These are phyloP conservation scores for Arvicola amphibius DNA, from an alignment of 2,797 vertebrate genomes.

Conservation along the genomic window DNA sequence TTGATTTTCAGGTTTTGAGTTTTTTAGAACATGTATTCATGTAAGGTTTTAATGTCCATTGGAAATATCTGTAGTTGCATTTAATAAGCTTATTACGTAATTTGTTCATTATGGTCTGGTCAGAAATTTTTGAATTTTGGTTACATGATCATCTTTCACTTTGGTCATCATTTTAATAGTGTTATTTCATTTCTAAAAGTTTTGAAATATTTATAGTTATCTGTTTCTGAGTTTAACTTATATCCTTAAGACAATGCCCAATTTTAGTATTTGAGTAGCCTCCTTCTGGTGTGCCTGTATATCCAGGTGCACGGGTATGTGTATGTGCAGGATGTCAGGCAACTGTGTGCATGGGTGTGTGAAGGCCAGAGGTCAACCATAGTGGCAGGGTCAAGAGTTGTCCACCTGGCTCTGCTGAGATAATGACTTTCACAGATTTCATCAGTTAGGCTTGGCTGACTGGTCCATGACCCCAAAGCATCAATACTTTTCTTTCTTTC, in stretches of 20 bases:
- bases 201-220: not conserved
- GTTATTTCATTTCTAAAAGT: slow-evolving; percentile 30
- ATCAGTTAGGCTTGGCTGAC: not conserved
- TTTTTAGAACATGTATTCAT: not conserved
- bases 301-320: no score
- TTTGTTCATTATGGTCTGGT: not conserved
- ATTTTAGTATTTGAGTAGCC: slow-evolving; percentile 11
- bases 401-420: not conserved
- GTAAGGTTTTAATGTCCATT: not conserved
- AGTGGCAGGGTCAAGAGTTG: not conserved
- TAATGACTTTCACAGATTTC: not conserved
- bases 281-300: not conserved
- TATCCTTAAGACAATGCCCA: not conserved
- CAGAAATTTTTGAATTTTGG: slow-evolving; percentile 39
- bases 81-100: not conserved
- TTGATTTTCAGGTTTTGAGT: not conserved
- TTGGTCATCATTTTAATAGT: not conserved
- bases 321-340: not conserved
- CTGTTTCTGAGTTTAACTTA: slow-evolving; percentile 39
- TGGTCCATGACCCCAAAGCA: not conserved
- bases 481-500: not conserved
- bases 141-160: not conserved
- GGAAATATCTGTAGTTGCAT: not conserved
- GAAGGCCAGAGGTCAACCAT: not conserved
- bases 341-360: not conserved